Evolutionary conservation across 2,888 invertebrate genomes (phyloP).

Genomic region (Amphipyra tragopoginis): DNA sequence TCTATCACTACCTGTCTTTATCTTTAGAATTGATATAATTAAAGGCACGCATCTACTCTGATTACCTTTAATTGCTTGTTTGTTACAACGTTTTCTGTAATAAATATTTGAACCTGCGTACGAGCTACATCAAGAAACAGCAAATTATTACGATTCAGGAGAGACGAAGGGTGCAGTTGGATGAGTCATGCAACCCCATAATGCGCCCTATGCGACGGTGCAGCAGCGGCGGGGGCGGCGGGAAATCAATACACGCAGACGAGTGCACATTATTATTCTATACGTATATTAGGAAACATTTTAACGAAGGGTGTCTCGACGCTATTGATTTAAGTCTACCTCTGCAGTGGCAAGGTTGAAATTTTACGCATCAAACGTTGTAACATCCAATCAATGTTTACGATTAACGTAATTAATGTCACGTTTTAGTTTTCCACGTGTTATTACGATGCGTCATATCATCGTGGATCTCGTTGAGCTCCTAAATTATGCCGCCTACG

Average conservation of each 20-base stretch:
- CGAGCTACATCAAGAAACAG: slow-evolving; percentile 6
- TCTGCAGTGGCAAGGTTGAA: slow-evolving; percentile 9
- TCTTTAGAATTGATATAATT: background rate
- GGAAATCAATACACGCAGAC: slow-evolving; percentile 67
- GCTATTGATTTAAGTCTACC: slow-evolving; percentile 47
- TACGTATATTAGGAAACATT: slow-evolving; percentile 52
- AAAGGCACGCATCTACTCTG: background rate
- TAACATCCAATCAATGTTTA: slow-evolving; percentile 26
- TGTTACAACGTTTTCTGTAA: background rate
- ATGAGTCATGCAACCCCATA: slow-evolving; percentile 57
- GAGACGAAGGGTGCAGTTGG: slow-evolving; percentile 52
- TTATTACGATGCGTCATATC: slow-evolving; percentile 46
- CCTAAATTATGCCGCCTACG: slow-evolving; percentile 40
- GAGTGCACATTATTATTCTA: slow-evolving; percentile 52
- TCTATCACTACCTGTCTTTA: background rate
- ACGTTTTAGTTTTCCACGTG: slow-evolving; percentile 40
- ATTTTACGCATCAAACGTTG: slow-evolving; percentile 5
- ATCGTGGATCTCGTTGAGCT: slow-evolving; percentile 37
- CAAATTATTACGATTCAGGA: slow-evolving; percentile 38
- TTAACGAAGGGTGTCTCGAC: slow-evolving; percentile 50
- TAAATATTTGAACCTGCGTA: slow-evolving; percentile 22
- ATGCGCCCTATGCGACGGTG: slow-evolving; percentile 47
- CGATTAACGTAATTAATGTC: slow-evolving; percentile 32
- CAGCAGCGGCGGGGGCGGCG: slow-evolving; percentile 39
- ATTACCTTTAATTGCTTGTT: too few relatives aligned